phyloP scores from a whole-genome alignment of 2,888 invertebrate genomes.

The Nebria brevicollis region DNA sequence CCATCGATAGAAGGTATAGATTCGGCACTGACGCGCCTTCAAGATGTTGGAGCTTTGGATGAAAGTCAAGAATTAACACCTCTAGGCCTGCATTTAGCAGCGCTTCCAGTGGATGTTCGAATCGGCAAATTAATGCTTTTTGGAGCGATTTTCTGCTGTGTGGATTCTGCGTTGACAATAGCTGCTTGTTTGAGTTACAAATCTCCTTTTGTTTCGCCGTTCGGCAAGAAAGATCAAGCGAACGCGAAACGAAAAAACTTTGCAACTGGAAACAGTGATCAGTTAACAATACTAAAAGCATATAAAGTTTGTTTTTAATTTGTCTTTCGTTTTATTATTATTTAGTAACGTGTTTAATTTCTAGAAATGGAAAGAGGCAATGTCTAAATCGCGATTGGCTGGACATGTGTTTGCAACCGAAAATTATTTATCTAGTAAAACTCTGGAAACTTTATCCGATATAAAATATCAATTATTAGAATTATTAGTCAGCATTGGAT shows the following conservation, averaged over 20 bases:
- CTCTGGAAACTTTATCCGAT: constrained; percentile 85
- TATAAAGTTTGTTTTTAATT: constrained; percentile 72
- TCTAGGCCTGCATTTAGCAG: constrained; percentile 86
- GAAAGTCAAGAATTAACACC: constrained; percentile 79
- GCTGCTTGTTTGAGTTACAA: constrained; percentile 85
- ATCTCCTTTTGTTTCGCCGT: constrained; percentile 80
- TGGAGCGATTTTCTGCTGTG: constrained; percentile 90
- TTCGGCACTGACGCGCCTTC: constrained; percentile 75
- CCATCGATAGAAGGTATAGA: constrained; percentile 74
- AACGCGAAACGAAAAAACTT: constrained; percentile 80
- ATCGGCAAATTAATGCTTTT: constrained; percentile 93
- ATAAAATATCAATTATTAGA: constrained; percentile 86
- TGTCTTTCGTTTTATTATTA: not conserved
- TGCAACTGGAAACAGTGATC: constrained; percentile 85
- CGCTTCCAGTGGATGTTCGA: constrained; percentile 89
- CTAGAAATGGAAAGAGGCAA: constrained; percentile 82
- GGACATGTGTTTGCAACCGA: constrained; percentile 83
- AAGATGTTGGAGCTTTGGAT: constrained; percentile 85
- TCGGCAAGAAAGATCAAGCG: constrained; percentile 77
- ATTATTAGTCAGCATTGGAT: constrained; percentile 79
- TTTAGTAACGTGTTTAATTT: constrained; percentile 42
- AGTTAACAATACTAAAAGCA: constrained; percentile 84
- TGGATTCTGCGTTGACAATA: constrained; percentile 92
- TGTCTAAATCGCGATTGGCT: constrained; percentile 74
- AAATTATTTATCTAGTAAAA: constrained; percentile 84